A percentile compares a stretch with the other conserved stretches of the same genome.
These are phyloP conservation scores for Marcusenius ussheri DNA, from an alignment of 2,113 vertebrate genomes.

Conservation along the genomic window DNA sequence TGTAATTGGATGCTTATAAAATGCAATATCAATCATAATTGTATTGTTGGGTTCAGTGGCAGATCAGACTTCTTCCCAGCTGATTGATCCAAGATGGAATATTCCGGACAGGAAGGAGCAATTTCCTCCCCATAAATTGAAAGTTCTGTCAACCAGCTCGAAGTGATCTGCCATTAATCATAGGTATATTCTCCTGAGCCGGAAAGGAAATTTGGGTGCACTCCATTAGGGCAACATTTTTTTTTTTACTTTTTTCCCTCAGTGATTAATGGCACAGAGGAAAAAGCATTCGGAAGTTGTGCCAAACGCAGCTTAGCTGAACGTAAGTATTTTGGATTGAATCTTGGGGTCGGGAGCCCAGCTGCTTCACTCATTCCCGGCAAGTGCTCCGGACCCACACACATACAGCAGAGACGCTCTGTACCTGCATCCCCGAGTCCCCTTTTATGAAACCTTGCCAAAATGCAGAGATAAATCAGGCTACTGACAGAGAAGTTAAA, in stretches of 20 bases:
- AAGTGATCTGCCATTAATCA: conserved; percentile 91
- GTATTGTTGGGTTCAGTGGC: conserved; percentile 53
- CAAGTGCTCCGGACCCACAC: background rate
- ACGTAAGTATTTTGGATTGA: background rate
- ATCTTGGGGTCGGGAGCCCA: background rate
- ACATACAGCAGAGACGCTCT: background rate
- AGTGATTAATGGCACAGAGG: conserved; percentile 83
- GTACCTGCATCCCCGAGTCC: background rate
- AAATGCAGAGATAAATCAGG: background rate
- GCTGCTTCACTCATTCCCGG: background rate
- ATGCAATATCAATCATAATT: conserved; percentile 58
- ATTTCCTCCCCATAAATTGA: conserved; percentile 84
- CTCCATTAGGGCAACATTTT: conserved; percentile 77
- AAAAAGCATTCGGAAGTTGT: conserved; percentile 78
- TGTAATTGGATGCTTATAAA: conserved; percentile 52
- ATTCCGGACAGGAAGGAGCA: conserved; percentile 74
- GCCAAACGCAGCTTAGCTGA: conserved; percentile 36
- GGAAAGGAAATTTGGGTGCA: conserved; percentile 64
- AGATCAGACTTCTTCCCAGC: conserved; percentile 38
- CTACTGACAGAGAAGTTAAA: background rate
- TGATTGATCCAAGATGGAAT: conserved; percentile 63
- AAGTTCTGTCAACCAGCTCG: conserved; percentile 83
- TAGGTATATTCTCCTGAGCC: conserved; percentile 75
- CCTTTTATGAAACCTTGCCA: background rate
- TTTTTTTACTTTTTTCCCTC: conserved; percentile 44